Evolutionary conservation across 2,113 vertebrate genomes (phyloP), one percentile per base, ranked within the genome.

Genomic region (Microtus montanus): DNA sequence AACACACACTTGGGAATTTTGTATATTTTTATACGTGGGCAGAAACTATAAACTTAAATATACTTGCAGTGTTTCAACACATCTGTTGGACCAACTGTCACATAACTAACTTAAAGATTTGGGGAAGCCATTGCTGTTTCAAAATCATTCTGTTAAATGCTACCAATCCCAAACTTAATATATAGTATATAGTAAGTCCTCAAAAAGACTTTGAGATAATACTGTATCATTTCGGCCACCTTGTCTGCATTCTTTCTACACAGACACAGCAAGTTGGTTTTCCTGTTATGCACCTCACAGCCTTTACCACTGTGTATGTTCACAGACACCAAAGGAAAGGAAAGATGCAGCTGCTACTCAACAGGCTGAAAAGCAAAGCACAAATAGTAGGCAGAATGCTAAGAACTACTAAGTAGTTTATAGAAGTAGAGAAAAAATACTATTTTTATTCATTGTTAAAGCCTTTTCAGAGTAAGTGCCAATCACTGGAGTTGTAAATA

Each of bases 401-500:
- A n/a, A 87, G 89, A 96, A 96, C 86, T 97, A 94, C 93, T 95
- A 91, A 93, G 97, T 95, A 96, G 94, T 89, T 80, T 83, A 92
- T 78, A 98, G 85, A 98, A 97, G 73, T 97, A 92, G 97, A 92
- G 91, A 80, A 95, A 90, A 87, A 96, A 91, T 68, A 83, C 10
- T 83, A 96, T 58, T 94, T 97, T 94, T 98, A 96, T 97, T 80
- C 93, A 87, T 97, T 87, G 95, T 96, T 96, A 91, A 98, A 94
- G 94, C 64, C 74, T 90, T 97, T 96, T 1, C 96, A 97, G 98
- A 98, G 89, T 97, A 98, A 98, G 98, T 98, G 98, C 98, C 98
- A 98, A 63, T 98, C 91, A 95, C 89, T 54, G 96, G 97, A 98
- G 97, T 97, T 98, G 97, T 98, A 98, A 97, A 98, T 98, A 98